These are phyloP conservation scores for Hymenopus coronatus DNA, from an alignment of 2,888 invertebrate genomes.

Conservation along the genomic window DNA sequence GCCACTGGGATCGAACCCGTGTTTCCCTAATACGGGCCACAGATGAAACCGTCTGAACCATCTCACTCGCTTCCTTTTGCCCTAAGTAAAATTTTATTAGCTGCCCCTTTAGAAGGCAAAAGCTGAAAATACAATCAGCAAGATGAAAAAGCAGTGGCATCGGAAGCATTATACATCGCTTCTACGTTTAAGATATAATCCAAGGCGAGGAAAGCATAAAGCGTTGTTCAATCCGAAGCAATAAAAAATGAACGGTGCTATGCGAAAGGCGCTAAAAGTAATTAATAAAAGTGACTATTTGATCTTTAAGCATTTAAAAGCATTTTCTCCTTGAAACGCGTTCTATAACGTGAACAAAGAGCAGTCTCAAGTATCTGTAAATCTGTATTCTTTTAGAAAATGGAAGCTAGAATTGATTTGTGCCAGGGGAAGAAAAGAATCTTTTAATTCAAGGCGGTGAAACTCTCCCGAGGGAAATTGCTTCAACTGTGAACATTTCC, in stretches of 20 bases:
- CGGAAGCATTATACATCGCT: no score
- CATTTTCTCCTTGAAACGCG: no score
- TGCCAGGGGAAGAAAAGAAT: background rate
- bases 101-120: no score
- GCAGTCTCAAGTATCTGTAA: background rate
- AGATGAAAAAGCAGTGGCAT: no score
- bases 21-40: no score
- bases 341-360: background rate
- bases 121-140: no score
- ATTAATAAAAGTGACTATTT: background rate
- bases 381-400: background rate
- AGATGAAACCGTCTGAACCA: no score
- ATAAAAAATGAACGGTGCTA: background rate
- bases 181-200: no score
- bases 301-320: background rate
- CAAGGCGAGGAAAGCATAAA: background rate
- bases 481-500: background rate
- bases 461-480: background rate
- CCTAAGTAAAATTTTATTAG: no score
- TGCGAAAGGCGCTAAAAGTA: background rate
- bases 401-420: background rate
- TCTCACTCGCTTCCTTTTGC: no score
- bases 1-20: no score
- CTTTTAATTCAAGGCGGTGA: background rate
- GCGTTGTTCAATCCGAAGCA: background rate